Evolutionary conservation across 2,113 vertebrate species (phyloP).

Genomic region (Ciconia boyciana): DNA sequence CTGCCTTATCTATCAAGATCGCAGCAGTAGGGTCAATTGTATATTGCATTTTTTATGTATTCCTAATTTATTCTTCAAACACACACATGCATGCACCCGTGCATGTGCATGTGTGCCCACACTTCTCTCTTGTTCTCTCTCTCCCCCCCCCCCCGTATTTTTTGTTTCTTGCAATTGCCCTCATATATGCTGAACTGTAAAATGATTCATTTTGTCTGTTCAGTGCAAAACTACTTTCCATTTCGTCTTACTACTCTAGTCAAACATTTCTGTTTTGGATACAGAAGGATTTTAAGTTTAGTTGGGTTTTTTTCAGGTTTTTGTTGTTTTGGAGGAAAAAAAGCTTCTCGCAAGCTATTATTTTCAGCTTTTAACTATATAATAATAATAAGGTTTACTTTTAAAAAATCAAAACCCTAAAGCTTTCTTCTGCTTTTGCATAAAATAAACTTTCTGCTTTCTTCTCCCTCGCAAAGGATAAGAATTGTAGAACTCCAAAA

Average conservation of each 20-base stretch:
- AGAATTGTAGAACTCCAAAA: background rate
- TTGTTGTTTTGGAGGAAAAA: background rate
- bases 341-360: background rate
- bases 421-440: background rate
- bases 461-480: background rate
- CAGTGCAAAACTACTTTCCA: background rate
- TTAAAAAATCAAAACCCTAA: background rate
- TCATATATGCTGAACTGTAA: background rate
- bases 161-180: background rate
- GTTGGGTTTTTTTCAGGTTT: background rate
- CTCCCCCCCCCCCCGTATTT: background rate
- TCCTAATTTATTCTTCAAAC: background rate
- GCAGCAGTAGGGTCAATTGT: background rate
- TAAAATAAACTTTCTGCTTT: background rate
- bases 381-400: background rate
- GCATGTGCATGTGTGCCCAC: background rate
- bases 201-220: background rate
- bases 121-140: background rate
- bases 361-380: constrained; percentile 28
- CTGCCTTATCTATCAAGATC: background rate
- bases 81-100: no score
- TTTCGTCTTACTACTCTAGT: background rate
- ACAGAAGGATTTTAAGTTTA: background rate
- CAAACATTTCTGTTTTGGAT: background rate
- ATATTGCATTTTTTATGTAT: background rate